Percentiles rank a stretch among this genome's conserved stretches.
Evolutionary conservation across 2,113 vertebrate species (phyloP).

Genomic region (Kryptolebias marmoratus): DNA sequence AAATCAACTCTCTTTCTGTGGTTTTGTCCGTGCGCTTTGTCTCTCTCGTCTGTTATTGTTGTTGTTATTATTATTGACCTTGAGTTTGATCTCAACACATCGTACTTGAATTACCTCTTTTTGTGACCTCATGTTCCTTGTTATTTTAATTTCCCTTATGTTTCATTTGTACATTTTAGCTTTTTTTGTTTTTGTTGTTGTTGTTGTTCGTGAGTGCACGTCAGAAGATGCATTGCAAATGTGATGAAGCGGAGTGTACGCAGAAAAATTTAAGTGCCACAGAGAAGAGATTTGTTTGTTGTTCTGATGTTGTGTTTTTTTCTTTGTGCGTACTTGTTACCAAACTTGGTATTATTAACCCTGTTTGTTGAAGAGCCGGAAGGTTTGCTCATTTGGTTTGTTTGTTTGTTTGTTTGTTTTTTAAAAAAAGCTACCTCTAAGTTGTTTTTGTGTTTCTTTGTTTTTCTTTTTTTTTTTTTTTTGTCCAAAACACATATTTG

Average conservation of each 20-base stretch:
- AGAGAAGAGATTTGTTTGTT: slow-evolving; percentile 72
- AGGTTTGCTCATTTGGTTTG: slow-evolving; percentile 71
- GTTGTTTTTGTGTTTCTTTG: slow-evolving; percentile 76
- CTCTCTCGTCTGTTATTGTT: slow-evolving; percentile 71
- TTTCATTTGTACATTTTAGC: slow-evolving; percentile 31
- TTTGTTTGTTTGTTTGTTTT: slow-evolving; percentile 61
- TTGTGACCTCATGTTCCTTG: slow-evolving; percentile 93
- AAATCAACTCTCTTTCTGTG: slow-evolving; percentile 72
- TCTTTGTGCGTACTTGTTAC: slow-evolving; percentile 83
- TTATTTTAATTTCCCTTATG: slow-evolving; percentile 61
- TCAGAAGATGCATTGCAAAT: slow-evolving; percentile 58
- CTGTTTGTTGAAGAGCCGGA: slow-evolving; percentile 77
- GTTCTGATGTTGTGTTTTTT: slow-evolving; percentile 61
- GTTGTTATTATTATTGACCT: slow-evolving; percentile 73
- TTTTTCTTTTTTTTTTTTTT: slow-evolving; percentile 38
- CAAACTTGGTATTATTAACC: slow-evolving; percentile 87
- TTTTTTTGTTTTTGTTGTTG: not conserved
- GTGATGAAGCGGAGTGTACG: slow-evolving; percentile 58
- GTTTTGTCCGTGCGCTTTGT: slow-evolving; percentile 72
- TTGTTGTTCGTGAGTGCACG: slow-evolving; percentile 36
- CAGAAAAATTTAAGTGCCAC: slow-evolving; percentile 74
- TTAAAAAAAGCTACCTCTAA: slow-evolving; percentile 96
- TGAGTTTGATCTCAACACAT: slow-evolving; percentile 87
- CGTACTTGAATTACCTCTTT: slow-evolving; percentile 98
- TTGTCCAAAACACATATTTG: slow-evolving; percentile 67